Percentiles rank a stretch among this genome's conserved stretches.
These are phyloP conservation scores for Atlantisia rogersi DNA, from an alignment of 2,113 vertebrate species.

Conservation along the genomic window DNA sequence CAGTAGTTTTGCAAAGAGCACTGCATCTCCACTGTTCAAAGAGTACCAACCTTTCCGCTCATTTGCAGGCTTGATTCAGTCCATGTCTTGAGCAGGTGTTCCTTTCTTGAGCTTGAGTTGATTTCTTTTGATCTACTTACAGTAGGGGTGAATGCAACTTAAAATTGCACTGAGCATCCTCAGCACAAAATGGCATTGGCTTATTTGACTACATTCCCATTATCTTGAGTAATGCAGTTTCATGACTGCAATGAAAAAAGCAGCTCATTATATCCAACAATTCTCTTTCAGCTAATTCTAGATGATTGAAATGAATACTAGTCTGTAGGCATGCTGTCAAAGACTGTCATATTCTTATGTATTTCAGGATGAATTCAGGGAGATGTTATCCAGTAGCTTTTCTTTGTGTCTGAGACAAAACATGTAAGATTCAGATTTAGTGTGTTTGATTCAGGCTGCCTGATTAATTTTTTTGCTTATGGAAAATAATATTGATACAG, in stretches of 20 bases:
- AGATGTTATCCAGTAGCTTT: not conserved
- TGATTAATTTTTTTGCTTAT: not conserved
- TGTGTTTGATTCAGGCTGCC: not conserved
- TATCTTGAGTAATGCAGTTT: not conserved
- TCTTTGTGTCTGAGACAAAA: not conserved
- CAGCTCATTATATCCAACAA: not conserved
- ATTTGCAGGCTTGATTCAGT: not conserved
- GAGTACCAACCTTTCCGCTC: not conserved
- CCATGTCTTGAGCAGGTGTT: not conserved
- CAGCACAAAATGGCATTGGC: not conserved
- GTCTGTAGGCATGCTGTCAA: not conserved
- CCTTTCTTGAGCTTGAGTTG: not conserved
- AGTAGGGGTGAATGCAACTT: not conserved
- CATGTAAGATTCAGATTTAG: not conserved
- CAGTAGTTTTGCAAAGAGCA: not conserved
- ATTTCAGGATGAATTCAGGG: not conserved
- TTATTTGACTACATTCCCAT: not conserved
- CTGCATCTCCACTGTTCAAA: not conserved
- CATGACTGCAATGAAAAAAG: not conserved
- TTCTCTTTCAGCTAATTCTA: not conserved
- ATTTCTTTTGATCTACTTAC: not conserved
- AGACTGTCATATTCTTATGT: not conserved
- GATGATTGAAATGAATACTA: not conserved
- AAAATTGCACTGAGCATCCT: not conserved
- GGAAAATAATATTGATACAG: not conserved